Evolutionary conservation across 2,888 invertebrate species (phyloP).

Genomic region (Meteorus cinctellus): DNA sequence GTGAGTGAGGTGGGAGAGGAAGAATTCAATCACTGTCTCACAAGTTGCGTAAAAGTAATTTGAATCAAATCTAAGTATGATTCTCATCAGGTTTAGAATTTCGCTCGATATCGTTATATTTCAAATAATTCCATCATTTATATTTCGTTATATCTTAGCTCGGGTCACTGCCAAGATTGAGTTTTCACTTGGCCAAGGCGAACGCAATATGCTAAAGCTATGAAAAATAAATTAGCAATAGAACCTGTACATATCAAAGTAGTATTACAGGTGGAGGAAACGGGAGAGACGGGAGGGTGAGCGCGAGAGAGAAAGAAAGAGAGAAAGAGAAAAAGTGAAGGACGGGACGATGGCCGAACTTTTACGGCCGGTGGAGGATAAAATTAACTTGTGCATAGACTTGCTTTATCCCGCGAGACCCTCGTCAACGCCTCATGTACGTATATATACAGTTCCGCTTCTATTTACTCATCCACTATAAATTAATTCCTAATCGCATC

Average conservation of each 20-base stretch:
- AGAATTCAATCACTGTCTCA: too few relatives aligned
- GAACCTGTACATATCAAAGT: conserved; percentile 30
- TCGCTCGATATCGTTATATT: too few relatives aligned
- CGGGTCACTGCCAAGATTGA: too few relatives aligned
- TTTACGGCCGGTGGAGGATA: conserved; percentile 50
- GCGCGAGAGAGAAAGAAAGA: neutral
- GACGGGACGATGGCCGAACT: conserved; percentile 12
- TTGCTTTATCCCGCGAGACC: conserved; percentile 31
- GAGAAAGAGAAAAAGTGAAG: neutral
- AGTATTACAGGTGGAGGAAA: neutral
- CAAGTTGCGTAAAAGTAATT: too few relatives aligned
- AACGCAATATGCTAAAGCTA: conserved; percentile 54
- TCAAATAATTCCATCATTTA: too few relatives aligned
- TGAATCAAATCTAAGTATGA: too few relatives aligned
- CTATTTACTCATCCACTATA: conserved; percentile 25
- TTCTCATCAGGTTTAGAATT: too few relatives aligned
- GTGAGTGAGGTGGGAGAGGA: too few relatives aligned
- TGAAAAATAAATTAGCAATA: conserved; percentile 62
- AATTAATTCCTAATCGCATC: conserved; percentile 49
- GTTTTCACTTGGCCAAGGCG: conserved; percentile 11
- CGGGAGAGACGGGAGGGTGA: neutral
- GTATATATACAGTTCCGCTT: conserved; percentile 10
- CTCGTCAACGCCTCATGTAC: conserved; percentile 25
- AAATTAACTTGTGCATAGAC: conserved; percentile 59
- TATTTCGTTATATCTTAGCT: too few relatives aligned